Evolutionary conservation across 1,140 invertebrate species (phyloP).

Genomic region (Penaeus vannamei): DNA sequence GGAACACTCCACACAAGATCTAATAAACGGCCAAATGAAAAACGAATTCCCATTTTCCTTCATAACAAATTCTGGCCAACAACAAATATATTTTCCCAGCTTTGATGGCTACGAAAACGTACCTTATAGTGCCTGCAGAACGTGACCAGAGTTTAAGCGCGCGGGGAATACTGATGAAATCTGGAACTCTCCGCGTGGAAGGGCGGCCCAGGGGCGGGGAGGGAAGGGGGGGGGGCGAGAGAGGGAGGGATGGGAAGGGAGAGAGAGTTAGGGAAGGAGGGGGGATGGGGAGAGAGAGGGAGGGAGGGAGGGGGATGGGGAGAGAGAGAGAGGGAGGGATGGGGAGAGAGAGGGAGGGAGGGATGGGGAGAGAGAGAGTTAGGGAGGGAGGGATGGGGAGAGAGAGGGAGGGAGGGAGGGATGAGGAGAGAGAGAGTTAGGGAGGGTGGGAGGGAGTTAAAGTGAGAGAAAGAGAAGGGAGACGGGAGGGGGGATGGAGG

Average conservation of each 20-base stretch:
- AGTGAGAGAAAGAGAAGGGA: too few species aligned
- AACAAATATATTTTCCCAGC: conserved; percentile 44
- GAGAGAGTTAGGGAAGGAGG: neutral
- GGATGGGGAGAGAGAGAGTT: too few species aligned
- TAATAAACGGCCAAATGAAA: conserved; percentile 7
- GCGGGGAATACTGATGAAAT: conserved; percentile 11
- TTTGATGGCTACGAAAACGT: conserved; percentile 44
- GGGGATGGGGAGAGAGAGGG: neutral
- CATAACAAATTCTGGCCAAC: conserved; percentile 37
- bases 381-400: too few species aligned
- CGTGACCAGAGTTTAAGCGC: conserved; percentile 12
- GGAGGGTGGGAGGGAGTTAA: too few species aligned
- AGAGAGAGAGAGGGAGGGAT: too few species aligned
- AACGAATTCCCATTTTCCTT: conserved; percentile 40
- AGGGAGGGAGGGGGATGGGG: too few species aligned
- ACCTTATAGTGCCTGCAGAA: conserved; percentile 37
- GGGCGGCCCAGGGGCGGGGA: neutral
- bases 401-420: too few species aligned
- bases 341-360: too few species aligned
- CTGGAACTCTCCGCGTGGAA: too few species aligned
- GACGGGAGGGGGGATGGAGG: too few species aligned
- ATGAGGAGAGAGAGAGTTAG: too few species aligned
- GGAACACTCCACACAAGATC: too few species aligned
- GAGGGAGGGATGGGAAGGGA: neutral
- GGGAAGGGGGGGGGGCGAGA: neutral